Evolutionary conservation across 2,113 vertebrate species (phyloP).

Genomic region (Azemiops feae): DNA sequence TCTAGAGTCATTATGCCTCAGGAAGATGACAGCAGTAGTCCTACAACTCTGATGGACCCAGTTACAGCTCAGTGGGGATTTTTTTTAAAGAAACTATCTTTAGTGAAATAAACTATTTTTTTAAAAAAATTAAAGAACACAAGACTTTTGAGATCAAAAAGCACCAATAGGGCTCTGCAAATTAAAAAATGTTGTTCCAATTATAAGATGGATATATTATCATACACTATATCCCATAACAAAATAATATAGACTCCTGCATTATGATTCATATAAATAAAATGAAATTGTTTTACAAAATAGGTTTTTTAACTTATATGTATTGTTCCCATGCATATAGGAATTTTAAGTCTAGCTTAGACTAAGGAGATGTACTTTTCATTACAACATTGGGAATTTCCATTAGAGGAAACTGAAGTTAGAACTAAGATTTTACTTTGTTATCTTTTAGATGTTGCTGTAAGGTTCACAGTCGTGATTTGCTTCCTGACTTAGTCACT

Average conservation of each 20-base stretch:
- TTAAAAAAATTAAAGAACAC: neutral
- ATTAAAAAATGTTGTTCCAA: neutral
- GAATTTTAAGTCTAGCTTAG: neutral
- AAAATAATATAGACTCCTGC: neutral
- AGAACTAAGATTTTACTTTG: neutral
- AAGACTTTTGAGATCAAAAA: conserved; percentile 15
- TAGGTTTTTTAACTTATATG: neutral
- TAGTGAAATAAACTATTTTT: neutral
- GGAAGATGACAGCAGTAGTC: neutral
- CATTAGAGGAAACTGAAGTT: neutral
- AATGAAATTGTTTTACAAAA: conserved; percentile 25
- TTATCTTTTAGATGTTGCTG: neutral
- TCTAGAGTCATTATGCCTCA: neutral
- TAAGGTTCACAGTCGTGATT: neutral
- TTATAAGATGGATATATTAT: neutral
- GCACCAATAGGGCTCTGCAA: neutral
- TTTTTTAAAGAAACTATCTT: neutral
- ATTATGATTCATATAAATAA: neutral
- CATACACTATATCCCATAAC: rapidly evolving
- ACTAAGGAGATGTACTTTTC: neutral
- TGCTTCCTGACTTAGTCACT: neutral
- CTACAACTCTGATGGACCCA: neutral
- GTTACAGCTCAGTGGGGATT: neutral
- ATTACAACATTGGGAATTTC: neutral
- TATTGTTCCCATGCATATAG: neutral